Conservation (phyloP, 2,113 vertebrate genomes). For the Macheiramphus alcinus region DNA sequence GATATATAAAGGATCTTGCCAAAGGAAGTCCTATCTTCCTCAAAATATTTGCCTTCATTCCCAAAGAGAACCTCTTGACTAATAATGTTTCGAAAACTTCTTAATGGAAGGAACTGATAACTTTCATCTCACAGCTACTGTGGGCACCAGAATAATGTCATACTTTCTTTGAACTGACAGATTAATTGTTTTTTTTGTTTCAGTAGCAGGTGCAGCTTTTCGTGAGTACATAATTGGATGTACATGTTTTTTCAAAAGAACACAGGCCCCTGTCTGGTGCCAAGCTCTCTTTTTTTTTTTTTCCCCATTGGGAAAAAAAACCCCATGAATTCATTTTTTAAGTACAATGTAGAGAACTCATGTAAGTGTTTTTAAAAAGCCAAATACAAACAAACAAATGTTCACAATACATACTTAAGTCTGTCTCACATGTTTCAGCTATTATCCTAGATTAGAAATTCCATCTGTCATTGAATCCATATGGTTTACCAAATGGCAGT, state of each 20-base stretch:
- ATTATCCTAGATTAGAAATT: constrained; percentile 59
- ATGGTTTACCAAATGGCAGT: constrained; percentile 62
- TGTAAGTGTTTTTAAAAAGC: constrained; percentile 54
- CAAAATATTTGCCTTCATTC: background rate
- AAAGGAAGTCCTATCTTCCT: constrained; percentile 62
- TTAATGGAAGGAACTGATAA: constrained; percentile 73
- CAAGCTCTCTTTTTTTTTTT: constrained; percentile 9
- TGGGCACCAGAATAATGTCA: constrained; percentile 38
- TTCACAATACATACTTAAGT: constrained; percentile 58
- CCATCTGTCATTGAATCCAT: constrained; percentile 74
- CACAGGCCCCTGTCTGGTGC: constrained; percentile 46
- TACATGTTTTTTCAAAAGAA: constrained; percentile 60
- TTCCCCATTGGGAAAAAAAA: background rate
- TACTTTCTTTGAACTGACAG: constrained; percentile 41
- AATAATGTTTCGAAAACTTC: constrained; percentile 70
- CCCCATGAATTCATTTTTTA: constrained; percentile 63
- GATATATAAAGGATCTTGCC: constrained; percentile 57
- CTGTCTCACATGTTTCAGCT: constrained; percentile 67
- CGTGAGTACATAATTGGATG: constrained; percentile 73
- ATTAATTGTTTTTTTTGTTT: constrained; percentile 69
- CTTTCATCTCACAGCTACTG: constrained; percentile 69
- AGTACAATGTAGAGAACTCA: constrained; percentile 45
- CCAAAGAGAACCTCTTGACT: background rate
- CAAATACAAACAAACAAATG: constrained; percentile 64
- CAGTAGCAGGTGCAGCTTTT: constrained; percentile 80